Percentiles rank a stretch among this genome's conserved stretches.
Evolutionary conservation across 2,113 vertebrate species (phyloP).

Genomic region (Colaptes auratus): DNA sequence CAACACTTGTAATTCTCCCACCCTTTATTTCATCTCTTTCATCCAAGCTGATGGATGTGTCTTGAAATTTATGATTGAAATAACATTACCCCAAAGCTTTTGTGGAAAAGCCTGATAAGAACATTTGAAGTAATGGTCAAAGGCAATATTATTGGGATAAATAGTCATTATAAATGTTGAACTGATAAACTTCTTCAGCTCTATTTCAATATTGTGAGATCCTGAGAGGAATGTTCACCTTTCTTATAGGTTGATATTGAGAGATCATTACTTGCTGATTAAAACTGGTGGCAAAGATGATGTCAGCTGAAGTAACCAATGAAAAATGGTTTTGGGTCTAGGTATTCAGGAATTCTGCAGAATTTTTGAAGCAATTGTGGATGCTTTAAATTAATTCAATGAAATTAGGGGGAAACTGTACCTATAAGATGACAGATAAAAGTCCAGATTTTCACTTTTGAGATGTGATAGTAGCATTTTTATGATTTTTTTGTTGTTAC

Average conservation of each 20-base stretch:
- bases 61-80: not conserved
- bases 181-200: not conserved
- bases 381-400: not conserved
- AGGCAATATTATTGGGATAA: not conserved
- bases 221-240: not conserved
- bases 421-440: not conserved
- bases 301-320: not conserved
- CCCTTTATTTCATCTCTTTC: not conserved
- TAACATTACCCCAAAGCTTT: not conserved
- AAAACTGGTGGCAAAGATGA: not conserved
- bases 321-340: not conserved
- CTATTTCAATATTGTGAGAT: not conserved
- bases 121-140: not conserved
- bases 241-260: not conserved
- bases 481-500: fast-evolving
- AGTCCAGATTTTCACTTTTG: not conserved
- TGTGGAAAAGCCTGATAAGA: not conserved
- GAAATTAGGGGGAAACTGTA: not conserved
- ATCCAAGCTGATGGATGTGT: not conserved
- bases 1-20: not conserved
- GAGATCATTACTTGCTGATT: not conserved
- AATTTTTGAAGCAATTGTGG: not conserved
- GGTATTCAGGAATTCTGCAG: not conserved
- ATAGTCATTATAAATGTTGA: not conserved
- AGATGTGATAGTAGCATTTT: not conserved